Evolutionary conservation across 1,140 invertebrate species (phyloP).

Genomic region (Zaprionus ornatus): DNA sequence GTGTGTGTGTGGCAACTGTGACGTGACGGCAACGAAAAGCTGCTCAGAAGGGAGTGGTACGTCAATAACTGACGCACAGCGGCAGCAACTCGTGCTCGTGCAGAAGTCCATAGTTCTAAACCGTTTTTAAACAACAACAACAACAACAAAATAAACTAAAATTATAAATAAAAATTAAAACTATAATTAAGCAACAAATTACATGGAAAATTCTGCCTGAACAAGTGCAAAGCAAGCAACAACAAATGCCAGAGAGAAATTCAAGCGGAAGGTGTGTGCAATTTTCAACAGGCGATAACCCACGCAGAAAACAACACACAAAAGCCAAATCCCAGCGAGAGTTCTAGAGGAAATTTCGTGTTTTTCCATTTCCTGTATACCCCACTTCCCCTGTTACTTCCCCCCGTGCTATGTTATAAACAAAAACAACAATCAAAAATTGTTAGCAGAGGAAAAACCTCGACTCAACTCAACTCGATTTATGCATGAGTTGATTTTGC

Average conservation of each 20-base stretch:
- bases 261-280: conserved; percentile 46
- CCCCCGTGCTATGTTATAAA: not conserved
- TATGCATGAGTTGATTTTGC: conserved; percentile 63
- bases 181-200: conserved; percentile 47
- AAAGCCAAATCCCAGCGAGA: conserved; percentile 61
- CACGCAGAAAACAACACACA: not conserved
- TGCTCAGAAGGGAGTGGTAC: conserved; percentile 83
- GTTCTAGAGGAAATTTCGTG: conserved; percentile 18
- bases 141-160: conserved; percentile 7
- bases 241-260: conserved; percentile 29
- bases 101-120: conserved; percentile 62
- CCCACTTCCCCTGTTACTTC: not conserved
- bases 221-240: conserved; percentile 48
- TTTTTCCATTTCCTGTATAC: conserved; percentile 10
- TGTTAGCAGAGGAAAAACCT: conserved; percentile 23
- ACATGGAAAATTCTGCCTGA: conserved; percentile 11
- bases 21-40: conserved; percentile 61
- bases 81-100: conserved; percentile 57
- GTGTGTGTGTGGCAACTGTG: conserved; percentile 50
- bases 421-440: conserved; percentile 8
- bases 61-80: conserved; percentile 84
- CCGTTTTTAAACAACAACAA: conserved; percentile 20
- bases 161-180: conserved; percentile 38
- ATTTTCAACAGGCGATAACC: conserved; percentile 52
- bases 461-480: conserved; percentile 16